A percentile compares a stretch with the other conserved stretches of the same genome.
Evolutionary conservation across 2,888 invertebrate genomes (phyloP).

Genomic region (Latrodectus hesperus): DNA sequence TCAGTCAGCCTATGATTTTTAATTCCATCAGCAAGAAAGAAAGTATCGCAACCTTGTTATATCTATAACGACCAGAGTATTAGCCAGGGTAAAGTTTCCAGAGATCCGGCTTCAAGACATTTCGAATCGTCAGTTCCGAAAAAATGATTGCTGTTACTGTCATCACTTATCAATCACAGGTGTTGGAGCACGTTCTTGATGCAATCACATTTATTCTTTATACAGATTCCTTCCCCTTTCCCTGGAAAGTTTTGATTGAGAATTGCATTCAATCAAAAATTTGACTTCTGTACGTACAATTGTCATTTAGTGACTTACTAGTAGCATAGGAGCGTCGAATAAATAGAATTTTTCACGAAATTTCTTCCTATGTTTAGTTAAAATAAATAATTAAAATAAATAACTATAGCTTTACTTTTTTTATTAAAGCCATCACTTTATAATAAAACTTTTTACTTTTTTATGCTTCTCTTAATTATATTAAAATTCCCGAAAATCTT

Average conservation of each 20-base stretch:
- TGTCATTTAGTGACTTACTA: constrained; percentile 9
- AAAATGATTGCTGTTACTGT: constrained; percentile 38
- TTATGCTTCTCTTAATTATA: too few species aligned
- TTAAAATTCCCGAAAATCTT: too few species aligned
- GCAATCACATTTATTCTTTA: constrained; percentile 26
- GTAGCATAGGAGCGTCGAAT: neutral
- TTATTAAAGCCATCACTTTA: too few species aligned
- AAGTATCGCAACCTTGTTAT: too few species aligned
- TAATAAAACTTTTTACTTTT: too few species aligned
- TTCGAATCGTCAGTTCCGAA: constrained; percentile 37
- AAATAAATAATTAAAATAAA: too few species aligned
- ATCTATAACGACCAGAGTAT: neutral
- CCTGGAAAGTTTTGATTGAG: constrained; percentile 51
- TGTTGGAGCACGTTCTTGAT: constrained; percentile 26
- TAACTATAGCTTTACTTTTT: too few species aligned
- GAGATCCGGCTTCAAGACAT: constrained; percentile 53
- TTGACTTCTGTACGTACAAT: neutral
- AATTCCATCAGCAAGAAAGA: too few species aligned
- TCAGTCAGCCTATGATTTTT: too few species aligned
- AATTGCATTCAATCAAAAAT: constrained; percentile 36
- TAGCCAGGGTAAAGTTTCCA: neutral
- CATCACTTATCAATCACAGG: constrained; percentile 45
- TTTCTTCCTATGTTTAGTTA: too few species aligned
- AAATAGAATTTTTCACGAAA: too few species aligned
- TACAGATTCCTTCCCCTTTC: constrained; percentile 20